A percentile compares a stretch with the other conserved stretches of the same genome.
phyloP scores from a whole-genome alignment of 2,888 invertebrate genomes.

The Xanthia togata region DNA sequence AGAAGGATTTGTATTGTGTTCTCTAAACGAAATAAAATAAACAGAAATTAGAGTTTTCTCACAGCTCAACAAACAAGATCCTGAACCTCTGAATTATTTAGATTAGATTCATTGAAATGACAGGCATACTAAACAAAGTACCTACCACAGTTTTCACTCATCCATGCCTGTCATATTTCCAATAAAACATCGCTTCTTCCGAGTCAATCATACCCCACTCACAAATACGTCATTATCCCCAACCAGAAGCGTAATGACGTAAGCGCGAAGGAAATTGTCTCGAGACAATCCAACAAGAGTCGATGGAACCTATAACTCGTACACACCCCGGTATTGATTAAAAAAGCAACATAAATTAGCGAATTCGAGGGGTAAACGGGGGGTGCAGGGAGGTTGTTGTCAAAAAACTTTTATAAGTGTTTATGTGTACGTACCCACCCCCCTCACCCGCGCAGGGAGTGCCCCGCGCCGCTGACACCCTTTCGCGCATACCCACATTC shows the following conservation, averaged over 20 bases:
- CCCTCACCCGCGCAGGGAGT: slow-evolving; percentile 69
- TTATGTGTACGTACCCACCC: slow-evolving; percentile 87
- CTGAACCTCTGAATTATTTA: neutral
- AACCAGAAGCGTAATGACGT: slow-evolving; percentile 53
- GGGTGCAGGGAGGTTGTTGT: slow-evolving; percentile 86
- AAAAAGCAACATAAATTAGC: slow-evolving; percentile 91
- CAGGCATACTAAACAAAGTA: neutral
- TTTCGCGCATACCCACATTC: slow-evolving; percentile 90
- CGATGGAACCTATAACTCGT: slow-evolving; percentile 81
- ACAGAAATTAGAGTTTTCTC: neutral
- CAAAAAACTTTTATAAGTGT: slow-evolving; percentile 91
- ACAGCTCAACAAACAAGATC: no score
- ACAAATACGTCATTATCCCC: slow-evolving; percentile 36
- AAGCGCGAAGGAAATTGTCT: slow-evolving; percentile 65
- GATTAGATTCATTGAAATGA: neutral
- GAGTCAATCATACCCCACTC: slow-evolving; percentile 21
- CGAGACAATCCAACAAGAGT: slow-evolving; percentile 66
- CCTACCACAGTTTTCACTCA: neutral
- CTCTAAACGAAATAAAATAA: neutral
- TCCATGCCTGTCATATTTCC: neutral
- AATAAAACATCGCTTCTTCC: neutral
- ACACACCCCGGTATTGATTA: slow-evolving; percentile 88
- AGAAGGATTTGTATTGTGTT: neutral
- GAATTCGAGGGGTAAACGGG: slow-evolving; percentile 85
- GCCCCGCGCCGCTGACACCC: slow-evolving; percentile 84